Evolutionary conservation across 2,797 vertebrate genomes (phyloP), one percentile per base, ranked within the genome.

Genomic region (Coranthus polyacanthus): DNA sequence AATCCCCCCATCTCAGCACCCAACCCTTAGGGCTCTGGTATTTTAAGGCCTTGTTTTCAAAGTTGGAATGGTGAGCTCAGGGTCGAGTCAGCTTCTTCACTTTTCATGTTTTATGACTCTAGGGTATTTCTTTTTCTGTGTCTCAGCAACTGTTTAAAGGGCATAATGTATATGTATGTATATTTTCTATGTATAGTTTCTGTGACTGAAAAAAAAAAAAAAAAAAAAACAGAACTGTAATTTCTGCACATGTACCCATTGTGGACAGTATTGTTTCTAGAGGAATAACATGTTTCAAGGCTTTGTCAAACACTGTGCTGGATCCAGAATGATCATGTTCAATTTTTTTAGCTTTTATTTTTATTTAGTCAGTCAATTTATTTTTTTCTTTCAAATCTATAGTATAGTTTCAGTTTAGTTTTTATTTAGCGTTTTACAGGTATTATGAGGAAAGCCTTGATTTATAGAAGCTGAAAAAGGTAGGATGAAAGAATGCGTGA

Each of bases 31-130:
- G 50, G 36, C 60, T 49, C 21, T 45, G 75, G 72, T 88, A 83
- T 90, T 86, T 90, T 82, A 82, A 88, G 75, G 64, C 49, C 17
- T 62, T 70, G 61, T 88, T 84, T 80, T 81, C 67, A 60, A 71
- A 71, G 73, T 77, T 52, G 74, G 79, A 75, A 89, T 83, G 86
- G 61, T 41, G 6, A 75, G 51, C 67, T 72, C 56, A 72, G 42
- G 71, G 81, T 79, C 79, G 50, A 67, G 38, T 21, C 38, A 46
- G 58, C 41, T 62, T 20, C 37, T 51, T 13, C 24, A 61, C 79
- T 72, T 81, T 32, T 83, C 37, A 78, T 76, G 70, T 83, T 84
- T 85, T 83, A 83, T 52, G 82, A 78, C 62, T 64, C 10, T 0
- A n/a, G 43, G 29, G 3, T 59, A 36, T 78, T 69, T 73, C 21